Percentiles rank a stretch among this genome's conserved stretches.
Evolutionary conservation across 2,888 invertebrate species (phyloP).

Genomic region (Cataglyphis altisquamis): DNA sequence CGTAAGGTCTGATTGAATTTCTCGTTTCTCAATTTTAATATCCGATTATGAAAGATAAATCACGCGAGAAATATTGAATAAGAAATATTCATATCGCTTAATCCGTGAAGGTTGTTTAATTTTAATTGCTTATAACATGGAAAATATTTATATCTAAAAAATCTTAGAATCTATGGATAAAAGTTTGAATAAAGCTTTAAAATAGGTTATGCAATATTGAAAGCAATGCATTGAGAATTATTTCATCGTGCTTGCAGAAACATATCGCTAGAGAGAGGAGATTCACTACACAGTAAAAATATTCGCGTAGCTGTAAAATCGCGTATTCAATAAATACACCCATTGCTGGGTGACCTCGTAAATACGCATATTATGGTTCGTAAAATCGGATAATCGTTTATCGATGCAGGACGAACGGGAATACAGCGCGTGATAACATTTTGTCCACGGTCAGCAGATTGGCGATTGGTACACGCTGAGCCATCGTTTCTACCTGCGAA

Average conservation of each 20-base stretch:
- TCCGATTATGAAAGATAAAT: slow-evolving; percentile 32
- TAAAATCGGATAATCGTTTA: slow-evolving; percentile 74
- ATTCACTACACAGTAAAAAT: slow-evolving; percentile 57
- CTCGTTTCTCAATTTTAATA: slow-evolving; percentile 40
- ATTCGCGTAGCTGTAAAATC: slow-evolving; percentile 40
- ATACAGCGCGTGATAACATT: slow-evolving; percentile 67
- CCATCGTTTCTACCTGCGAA: slow-evolving; percentile 37
- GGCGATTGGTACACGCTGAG: slow-evolving; percentile 57
- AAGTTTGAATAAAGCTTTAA: background rate
- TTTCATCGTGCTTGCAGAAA: background rate
- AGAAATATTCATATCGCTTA: slow-evolving; percentile 3
- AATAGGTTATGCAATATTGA: background rate
- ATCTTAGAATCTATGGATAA: background rate
- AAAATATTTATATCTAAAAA: background rate
- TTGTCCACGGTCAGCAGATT: slow-evolving; percentile 73
- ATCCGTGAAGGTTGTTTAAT: background rate
- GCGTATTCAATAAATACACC: slow-evolving; percentile 61
- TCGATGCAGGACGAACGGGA: slow-evolving; percentile 64
- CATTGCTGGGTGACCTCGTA: slow-evolving; percentile 64
- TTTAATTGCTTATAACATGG: slow-evolving; percentile 9
- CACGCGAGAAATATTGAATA: slow-evolving; percentile 45
- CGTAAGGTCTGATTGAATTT: slow-evolving; percentile 41
- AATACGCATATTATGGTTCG: slow-evolving; percentile 70
- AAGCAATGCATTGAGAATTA: background rate
- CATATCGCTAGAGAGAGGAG: background rate